Conservation (phyloP, 2,888 invertebrate genomes). For the Hybos culiciformis region DNA sequence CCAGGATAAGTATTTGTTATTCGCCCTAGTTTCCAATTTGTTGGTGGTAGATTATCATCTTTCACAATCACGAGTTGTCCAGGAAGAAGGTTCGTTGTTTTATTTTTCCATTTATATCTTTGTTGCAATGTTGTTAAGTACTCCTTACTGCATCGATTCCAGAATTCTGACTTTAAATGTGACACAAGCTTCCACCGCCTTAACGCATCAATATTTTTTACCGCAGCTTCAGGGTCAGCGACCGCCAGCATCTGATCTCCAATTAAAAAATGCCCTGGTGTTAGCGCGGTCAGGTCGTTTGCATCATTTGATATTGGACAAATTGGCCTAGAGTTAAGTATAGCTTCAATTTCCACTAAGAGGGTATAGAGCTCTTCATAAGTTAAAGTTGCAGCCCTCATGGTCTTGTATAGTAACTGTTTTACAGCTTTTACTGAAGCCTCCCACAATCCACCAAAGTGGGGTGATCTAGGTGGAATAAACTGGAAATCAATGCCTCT, state of each 20-base stretch:
- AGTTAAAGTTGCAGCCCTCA: slow-evolving; percentile 15
- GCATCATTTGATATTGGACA: slow-evolving; percentile 9
- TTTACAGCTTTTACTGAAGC: background rate
- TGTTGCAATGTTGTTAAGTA: too few relatives aligned
- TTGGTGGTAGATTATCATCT: too few relatives aligned
- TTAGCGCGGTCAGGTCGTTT: background rate
- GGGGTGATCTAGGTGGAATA: too few relatives aligned
- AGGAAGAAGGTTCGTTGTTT: too few relatives aligned
- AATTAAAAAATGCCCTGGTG: slow-evolving; percentile 3
- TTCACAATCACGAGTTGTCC: too few relatives aligned
- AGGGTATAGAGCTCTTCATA: slow-evolving; percentile 18
- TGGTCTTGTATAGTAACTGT: slow-evolving; percentile 7
- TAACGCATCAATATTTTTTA: too few relatives aligned
- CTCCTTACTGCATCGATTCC: too few relatives aligned
- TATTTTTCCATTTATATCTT: too few relatives aligned
- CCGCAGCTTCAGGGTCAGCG: background rate
- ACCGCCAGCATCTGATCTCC: background rate
- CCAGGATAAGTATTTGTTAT: too few relatives aligned
- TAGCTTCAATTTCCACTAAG: slow-evolving; percentile 14
- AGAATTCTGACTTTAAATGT: background rate
- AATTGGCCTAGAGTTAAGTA: slow-evolving; percentile 18
- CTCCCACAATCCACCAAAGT: too few relatives aligned
- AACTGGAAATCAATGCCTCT: background rate
- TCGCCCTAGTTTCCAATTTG: too few relatives aligned
- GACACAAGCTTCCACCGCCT: background rate